Percentiles rank a stretch among this genome's conserved stretches.
phyloP scores from a whole-genome alignment of 2,888 invertebrate genomes.

The Eulithis prunata region DNA sequence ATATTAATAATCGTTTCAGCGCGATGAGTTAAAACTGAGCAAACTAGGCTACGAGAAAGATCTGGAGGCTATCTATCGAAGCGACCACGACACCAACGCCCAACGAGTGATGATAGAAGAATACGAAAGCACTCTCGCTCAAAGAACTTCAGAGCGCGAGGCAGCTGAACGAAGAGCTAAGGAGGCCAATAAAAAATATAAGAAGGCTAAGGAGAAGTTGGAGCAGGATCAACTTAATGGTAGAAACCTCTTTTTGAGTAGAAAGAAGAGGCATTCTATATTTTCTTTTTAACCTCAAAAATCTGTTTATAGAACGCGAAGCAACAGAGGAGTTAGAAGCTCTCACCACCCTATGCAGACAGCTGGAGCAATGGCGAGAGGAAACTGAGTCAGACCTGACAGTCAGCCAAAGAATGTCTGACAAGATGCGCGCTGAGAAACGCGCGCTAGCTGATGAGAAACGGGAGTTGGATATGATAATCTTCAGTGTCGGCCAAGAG shows the following conservation, averaged over 20 bases:
- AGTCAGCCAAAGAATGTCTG: constrained; percentile 86
- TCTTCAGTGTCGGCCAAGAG: constrained; percentile 88
- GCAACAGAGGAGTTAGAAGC: constrained; percentile 84
- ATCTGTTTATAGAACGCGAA: constrained; percentile 72
- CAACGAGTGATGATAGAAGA: constrained; percentile 85
- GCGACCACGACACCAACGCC: constrained; percentile 85
- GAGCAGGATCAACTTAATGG: constrained; percentile 73
- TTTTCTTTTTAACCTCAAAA: too few relatives aligned
- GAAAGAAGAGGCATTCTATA: too few relatives aligned
- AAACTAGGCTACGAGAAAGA: constrained; percentile 75
- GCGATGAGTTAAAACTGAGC: constrained; percentile 63
- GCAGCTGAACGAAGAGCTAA: constrained; percentile 79
- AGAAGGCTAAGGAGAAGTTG: constrained; percentile 73
- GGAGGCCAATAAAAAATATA: constrained; percentile 74
- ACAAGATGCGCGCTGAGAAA: constrained; percentile 86
- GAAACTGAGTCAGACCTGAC: constrained; percentile 86
- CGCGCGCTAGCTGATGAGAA: constrained; percentile 82
- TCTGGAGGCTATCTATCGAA: constrained; percentile 83
- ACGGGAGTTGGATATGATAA: constrained; percentile 86
- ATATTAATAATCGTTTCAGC: constrained; percentile 45
- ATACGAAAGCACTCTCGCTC: constrained; percentile 80
- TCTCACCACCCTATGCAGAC: constrained; percentile 80
- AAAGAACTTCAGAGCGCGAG: constrained; percentile 77
- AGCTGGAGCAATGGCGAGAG: constrained; percentile 86
- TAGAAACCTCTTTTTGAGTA: constrained; percentile 37